A percentile compares a stretch with the other conserved stretches of the same genome.
Conservation (phyloP, 2,888 invertebrate species). For the Kryphioiulus occultus region DNA sequence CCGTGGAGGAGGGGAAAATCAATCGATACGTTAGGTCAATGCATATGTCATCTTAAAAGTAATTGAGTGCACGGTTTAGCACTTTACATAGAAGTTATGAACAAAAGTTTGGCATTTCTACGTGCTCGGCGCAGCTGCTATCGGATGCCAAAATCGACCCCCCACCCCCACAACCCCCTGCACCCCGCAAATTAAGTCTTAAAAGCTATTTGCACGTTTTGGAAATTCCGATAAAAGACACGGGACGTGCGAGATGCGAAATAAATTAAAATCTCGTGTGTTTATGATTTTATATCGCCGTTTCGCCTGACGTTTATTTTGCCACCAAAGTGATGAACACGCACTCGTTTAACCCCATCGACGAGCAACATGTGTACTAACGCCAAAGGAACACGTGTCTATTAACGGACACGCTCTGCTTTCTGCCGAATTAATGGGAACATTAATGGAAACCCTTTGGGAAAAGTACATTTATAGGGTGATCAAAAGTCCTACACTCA, state of each 20-base stretch:
- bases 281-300: not conserved
- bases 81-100: constrained; percentile 39
- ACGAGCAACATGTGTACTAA: not conserved
- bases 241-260: not conserved
- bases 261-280: constrained; percentile 32
- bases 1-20: not conserved
- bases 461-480: no score
- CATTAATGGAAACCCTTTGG: not conserved
- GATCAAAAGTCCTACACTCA: no score
- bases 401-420: not conserved
- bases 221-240: not conserved
- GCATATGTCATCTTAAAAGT: constrained; percentile 42
- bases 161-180: not conserved
- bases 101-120: constrained; percentile 40
- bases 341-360: not conserved
- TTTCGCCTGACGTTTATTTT: not conserved
- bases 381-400: not conserved
- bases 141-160: not conserved
- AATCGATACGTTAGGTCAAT: constrained; percentile 45
- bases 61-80: constrained; percentile 40
- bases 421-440: not conserved
- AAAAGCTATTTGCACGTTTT: constrained; percentile 37
- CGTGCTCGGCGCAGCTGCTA: constrained; percentile 28
- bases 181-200: constrained; percentile 17
- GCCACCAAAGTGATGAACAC: not conserved